Conservation (phyloP, 2,113 vertebrate genomes). For the Oceanites oceanicus region DNA sequence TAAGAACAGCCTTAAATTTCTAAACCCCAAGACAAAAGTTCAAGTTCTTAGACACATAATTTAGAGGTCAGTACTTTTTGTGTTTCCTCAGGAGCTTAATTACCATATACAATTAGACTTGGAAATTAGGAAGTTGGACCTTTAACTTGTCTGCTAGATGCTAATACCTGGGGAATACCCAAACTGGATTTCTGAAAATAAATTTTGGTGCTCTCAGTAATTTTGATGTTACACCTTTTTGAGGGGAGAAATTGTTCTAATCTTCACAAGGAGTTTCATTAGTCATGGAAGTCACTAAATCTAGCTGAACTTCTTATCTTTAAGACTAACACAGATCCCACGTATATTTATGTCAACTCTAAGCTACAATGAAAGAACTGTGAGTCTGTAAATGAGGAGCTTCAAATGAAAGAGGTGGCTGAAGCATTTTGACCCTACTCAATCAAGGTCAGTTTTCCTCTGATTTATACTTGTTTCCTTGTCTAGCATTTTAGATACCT, state of each 20-base stretch:
- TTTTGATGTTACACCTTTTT: neutral
- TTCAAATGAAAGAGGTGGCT: neutral
- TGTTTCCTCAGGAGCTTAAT: neutral
- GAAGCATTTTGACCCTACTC: constrained; percentile 30
- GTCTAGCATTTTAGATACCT: constrained; percentile 5
- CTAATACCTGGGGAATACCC: neutral
- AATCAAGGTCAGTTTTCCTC: neutral
- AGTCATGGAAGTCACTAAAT: neutral
- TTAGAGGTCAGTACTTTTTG: neutral
- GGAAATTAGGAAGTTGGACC: neutral
- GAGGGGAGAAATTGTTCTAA: neutral
- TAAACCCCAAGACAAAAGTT: neutral
- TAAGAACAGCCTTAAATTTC: neutral
- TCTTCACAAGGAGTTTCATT: neutral
- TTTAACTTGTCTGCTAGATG: neutral
- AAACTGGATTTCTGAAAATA: neutral
- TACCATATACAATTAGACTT: neutral
- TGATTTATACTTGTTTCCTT: constrained; percentile 23
- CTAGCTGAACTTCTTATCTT: neutral
- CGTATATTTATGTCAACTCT: neutral
- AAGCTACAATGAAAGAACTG: neutral
- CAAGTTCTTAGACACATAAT: neutral
- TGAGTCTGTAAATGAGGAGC: neutral
- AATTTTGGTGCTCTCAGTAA: neutral
- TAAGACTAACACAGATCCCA: neutral